A percentile compares a stretch with the other conserved stretches of the same genome.
These are phyloP conservation scores for Danaus plexippus DNA, from an alignment of 1,140 invertebrate genomes.

Conservation along the genomic window DNA sequence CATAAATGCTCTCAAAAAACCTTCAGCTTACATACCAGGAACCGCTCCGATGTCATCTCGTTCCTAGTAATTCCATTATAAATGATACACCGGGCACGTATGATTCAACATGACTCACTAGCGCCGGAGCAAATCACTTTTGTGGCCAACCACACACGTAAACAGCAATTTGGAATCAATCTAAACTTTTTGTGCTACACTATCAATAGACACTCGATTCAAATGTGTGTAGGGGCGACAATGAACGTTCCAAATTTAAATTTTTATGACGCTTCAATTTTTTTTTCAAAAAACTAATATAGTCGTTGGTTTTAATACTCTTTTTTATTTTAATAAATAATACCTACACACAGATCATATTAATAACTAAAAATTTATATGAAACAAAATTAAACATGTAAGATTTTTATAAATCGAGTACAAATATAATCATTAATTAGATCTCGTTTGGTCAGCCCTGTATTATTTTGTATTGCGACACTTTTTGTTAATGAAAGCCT, in stretches of 20 bases:
- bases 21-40: conserved; percentile 31
- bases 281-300: neutral
- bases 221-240: conserved; percentile 17
- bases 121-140: conserved; percentile 42
- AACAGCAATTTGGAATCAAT: conserved; percentile 60
- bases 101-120: conserved; percentile 59
- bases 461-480: conserved; percentile 20
- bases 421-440: too few species aligned
- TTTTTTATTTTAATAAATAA: too few species aligned
- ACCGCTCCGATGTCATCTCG: conserved; percentile 39
- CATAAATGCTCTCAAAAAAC: conserved; percentile 11
- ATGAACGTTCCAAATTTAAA: neutral
- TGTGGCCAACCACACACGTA: conserved; percentile 57
- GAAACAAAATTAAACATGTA: too few species aligned
- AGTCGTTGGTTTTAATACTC: too few species aligned
- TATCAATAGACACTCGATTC: conserved; percentile 30
- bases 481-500: conserved; percentile 35
- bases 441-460: conserved; percentile 18
- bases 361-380: too few species aligned
- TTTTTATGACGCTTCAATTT: neutral
- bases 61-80: conserved; percentile 57
- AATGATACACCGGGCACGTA: conserved; percentile 30
- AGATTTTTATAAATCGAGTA: too few species aligned
- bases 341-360: too few species aligned
- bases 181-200: conserved; percentile 41